Percentiles rank a stretch among this genome's conserved stretches.
phyloP scores from a whole-genome alignment of 2,797 vertebrate species.

The Borostomias antarcticus region DNA sequence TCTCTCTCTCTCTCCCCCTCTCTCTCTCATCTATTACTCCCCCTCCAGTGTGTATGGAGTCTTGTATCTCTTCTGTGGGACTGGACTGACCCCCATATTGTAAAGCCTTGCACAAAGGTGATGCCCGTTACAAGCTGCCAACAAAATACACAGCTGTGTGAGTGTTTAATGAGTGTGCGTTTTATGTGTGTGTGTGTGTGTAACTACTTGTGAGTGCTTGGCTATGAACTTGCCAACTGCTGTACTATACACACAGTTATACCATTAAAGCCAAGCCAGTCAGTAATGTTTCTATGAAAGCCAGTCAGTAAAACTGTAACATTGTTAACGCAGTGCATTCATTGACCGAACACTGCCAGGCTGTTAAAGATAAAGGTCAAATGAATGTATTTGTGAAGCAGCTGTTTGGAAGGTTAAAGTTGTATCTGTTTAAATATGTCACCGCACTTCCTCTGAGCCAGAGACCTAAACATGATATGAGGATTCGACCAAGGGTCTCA shows the following conservation, averaged over 20 bases:
- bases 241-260: slow-evolving; percentile 2
- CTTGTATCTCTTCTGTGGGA: slow-evolving; percentile 56
- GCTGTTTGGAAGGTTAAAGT: background rate
- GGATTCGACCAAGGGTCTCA: background rate
- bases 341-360: no score
- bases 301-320: no score
- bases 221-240: slow-evolving; percentile 18
- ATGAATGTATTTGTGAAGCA: background rate
- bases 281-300: no score
- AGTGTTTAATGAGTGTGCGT: slow-evolving; percentile 21
- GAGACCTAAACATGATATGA: background rate
- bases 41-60: slow-evolving; percentile 41
- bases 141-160: slow-evolving; percentile 47
- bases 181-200: slow-evolving; percentile 34
- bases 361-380: no score
- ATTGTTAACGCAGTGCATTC: no score
- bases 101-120: slow-evolving; percentile 61
- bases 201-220: background rate
- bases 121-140: slow-evolving; percentile 56
- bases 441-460: no score
- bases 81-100: slow-evolving; percentile 49
- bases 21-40: slow-evolving; percentile 34
- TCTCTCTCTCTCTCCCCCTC: slow-evolving; percentile 14
- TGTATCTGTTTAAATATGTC: no score
- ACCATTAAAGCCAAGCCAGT: slow-evolving; percentile 5